These are phyloP conservation scores for Bombus affinis DNA, from an alignment of 1,140 invertebrate genomes.

Conservation along the genomic window DNA sequence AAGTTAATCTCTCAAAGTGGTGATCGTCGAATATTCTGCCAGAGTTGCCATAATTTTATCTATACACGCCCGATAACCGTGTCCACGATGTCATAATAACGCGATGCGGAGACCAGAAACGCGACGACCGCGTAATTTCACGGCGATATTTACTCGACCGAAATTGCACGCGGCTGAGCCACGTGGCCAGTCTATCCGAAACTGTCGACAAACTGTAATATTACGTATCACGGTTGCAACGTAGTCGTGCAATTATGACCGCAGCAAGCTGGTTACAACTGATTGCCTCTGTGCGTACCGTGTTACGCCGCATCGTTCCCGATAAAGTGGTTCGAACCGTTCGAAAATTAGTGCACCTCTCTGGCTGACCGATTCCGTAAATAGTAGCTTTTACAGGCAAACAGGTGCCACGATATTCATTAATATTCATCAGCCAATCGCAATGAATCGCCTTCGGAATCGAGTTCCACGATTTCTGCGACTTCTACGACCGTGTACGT, in stretches of 20 bases:
- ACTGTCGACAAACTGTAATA: conserved; percentile 38
- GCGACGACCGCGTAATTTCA: conserved; percentile 30
- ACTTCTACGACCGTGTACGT: not conserved
- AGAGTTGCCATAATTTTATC: not conserved
- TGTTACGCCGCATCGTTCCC: not conserved
- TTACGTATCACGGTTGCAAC: conserved; percentile 14
- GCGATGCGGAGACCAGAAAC: not conserved
- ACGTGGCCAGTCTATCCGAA: conserved; percentile 12
- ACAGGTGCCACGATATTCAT: conserved; percentile 31
- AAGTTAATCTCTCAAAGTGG: not conserved
- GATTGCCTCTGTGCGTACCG: not conserved
- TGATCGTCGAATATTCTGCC: not conserved
- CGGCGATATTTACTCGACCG: conserved; percentile 29
- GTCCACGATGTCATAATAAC: conserved; percentile 22
- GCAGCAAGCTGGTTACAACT: conserved; percentile 28
- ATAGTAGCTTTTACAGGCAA: conserved; percentile 1
- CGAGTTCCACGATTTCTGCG: not conserved
- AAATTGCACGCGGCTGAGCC: conserved; percentile 13
- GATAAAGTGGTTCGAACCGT: conserved; percentile 33
- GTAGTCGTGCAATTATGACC: conserved; percentile 37
- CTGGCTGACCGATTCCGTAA: conserved; percentile 22
- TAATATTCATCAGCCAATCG: conserved; percentile 32
- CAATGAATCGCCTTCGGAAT: not conserved
- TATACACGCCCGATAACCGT: not conserved
- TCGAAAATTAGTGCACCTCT: conserved; percentile 37